Percentiles rank a stretch among this genome's conserved stretches.
These are phyloP conservation scores for Lissonota sp. DNA, from an alignment of 2,888 invertebrate genomes.

Conservation along the genomic window DNA sequence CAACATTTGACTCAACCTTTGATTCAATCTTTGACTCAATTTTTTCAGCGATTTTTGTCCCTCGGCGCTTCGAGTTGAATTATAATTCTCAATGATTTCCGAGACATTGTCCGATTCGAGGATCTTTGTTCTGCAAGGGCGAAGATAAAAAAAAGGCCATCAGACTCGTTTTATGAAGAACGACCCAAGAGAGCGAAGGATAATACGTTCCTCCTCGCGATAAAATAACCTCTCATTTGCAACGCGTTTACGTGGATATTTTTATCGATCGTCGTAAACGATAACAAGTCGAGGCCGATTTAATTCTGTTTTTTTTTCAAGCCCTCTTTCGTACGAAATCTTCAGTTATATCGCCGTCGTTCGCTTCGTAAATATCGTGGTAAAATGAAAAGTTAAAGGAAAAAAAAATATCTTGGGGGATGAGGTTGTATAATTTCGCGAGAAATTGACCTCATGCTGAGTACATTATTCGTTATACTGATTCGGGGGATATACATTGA, in stretches of 20 bases:
- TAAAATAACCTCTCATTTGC: slow-evolving; percentile 5
- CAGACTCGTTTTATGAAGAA: background rate
- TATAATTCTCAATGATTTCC: background rate
- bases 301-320: slow-evolving; percentile 1
- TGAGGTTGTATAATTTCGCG: slow-evolving; percentile 28
- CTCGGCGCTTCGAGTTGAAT: no score
- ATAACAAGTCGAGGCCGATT: slow-evolving; percentile 6
- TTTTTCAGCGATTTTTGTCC: no score
- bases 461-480: slow-evolving; percentile 39
- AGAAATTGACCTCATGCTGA: slow-evolving; percentile 33
- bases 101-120: background rate
- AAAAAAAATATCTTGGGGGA: slow-evolving; percentile 1
- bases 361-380: slow-evolving; percentile 23
- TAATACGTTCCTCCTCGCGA: background rate
- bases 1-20: no score
- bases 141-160: background rate
- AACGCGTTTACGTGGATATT: slow-evolving; percentile 4
- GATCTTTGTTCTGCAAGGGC: background rate
- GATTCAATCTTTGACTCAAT: no score
- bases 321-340: background rate
- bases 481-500: slow-evolving; percentile 15
- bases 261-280: slow-evolving; percentile 22
- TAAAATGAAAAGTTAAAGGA: slow-evolving; percentile 9
- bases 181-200: background rate
- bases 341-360: slow-evolving; percentile 1